Evolutionary conservation across 2,888 invertebrate genomes (phyloP), one percentile per base, ranked within the genome.

Genomic region (Chaetogeoica ovagalla): DNA sequence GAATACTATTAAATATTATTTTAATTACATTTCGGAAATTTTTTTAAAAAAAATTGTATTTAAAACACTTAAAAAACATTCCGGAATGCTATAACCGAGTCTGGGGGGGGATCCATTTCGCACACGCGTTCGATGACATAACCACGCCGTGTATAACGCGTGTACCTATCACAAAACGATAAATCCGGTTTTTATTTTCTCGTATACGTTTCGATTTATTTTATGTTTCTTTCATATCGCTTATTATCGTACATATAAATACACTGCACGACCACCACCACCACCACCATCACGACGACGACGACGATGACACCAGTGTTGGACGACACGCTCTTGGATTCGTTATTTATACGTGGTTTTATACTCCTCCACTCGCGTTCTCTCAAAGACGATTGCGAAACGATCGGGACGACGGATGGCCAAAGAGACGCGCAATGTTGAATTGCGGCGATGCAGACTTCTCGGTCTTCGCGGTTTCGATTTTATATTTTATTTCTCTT

Each of bases 141-240:
- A 75, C 75, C 43, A 48, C 13, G 11, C 15, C 15, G 17, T 37
- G 57, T 43, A 43, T 9, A 7, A 43, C 39, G 39, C 4, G 39
- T 43, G 23, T 66, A 55, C 55, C 6, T 43, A 74, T 66, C 30
- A 30, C 30, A 30, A 75, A 66, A 75, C 66, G 57, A 66, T 43
- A 59, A 75, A 68, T 75, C 75, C 66, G 57, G 75, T 75, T 75
- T 68, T 75, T 48, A 74, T 74, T 57, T 57, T 48, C 48, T 70
- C 68, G 59, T 30, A 55, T 55, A 55, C 37, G 55, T 73, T 63
- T 60, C 63, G 55, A 17, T 52, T 52, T 69, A 19, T 52, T 52
- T 52, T 43, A 39, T 21, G 21, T 71, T n/a, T 69, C 7, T 65
- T 68, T 63, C 62, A 4, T 73, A 52, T 55, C 57, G 30, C 48